A percentile compares a stretch with the other conserved stretches of the same genome.
phyloP scores from a whole-genome alignment of 92 coral and sea anemone genomes.

The Epizoanthus fatuus region DNA sequence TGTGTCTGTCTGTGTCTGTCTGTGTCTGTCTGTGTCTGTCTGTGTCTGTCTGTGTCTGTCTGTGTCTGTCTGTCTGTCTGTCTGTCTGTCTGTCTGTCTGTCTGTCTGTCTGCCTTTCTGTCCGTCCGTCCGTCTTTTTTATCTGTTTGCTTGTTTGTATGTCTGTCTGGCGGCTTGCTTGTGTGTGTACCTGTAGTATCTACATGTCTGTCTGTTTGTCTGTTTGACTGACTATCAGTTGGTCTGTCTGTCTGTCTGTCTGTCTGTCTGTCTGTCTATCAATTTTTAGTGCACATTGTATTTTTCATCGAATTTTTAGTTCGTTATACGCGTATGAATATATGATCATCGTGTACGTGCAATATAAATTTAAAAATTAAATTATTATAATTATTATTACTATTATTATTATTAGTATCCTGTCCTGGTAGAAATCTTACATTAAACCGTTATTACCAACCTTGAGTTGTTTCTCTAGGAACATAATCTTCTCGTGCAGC shows the following conservation, averaged over 20 bases:
- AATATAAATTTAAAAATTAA: too few species aligned
- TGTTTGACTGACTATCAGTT: not conserved
- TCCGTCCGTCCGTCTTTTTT: not conserved
- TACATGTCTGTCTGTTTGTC: not conserved
- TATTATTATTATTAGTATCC: too few species aligned
- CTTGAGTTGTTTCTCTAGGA: conserved; percentile 95
- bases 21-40: too few species aligned
- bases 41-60: too few species aligned
- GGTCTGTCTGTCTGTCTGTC: too few species aligned
- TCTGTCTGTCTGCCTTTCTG: not conserved
- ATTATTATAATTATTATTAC: too few species aligned
- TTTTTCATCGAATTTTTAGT: not conserved
- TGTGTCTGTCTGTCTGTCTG: not conserved
- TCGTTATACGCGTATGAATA: too few species aligned
- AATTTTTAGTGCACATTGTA: too few species aligned
- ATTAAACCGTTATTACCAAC: conserved; percentile 44
- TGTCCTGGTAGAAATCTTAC: too few species aligned
- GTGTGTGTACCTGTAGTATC: not conserved
- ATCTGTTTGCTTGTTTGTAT: not conserved
- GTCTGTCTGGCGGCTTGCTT: not conserved
- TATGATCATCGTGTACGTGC: not conserved
- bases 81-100: too few species aligned
- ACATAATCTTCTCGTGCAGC: conserved; percentile 86
- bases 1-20: too few species aligned
- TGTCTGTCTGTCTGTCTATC: too few species aligned